Evolutionary conservation across 2,888 invertebrate genomes (phyloP), one percentile per base, ranked within the genome.

Genomic region (Podotricha telesiphe): DNA sequence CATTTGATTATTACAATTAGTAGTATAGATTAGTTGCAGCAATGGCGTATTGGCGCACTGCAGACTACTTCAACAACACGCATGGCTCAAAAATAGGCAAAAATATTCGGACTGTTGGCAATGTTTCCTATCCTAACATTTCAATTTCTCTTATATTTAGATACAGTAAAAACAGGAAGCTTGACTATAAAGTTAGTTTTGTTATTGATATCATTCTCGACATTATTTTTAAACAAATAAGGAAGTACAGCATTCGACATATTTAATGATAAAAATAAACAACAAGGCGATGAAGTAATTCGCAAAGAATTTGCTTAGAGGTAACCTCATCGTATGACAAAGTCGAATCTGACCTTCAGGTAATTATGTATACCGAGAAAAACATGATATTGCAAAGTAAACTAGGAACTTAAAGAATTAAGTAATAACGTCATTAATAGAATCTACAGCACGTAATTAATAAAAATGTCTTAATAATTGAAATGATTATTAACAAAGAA

Each of bases 341-440:
- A 77, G 75, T 78, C 77, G 76, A 73, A 74, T 67, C 74, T 79
- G 84, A 84, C 87, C 88, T 89, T 86, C 86, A 82, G 79, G 80
- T 81, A 34, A 34, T 10, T 55, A 45, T 75, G 76, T 62, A 74
- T 74, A 75, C 75, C 70, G 69, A 76, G 77, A 76, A 75, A 74
- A 75, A 74, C 48, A 66, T 53, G 17, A 53, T 34, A 20, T 20
- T 67, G 13, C 42, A 47, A 40, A 45, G 47, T 61, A 19, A 58
- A 40, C 56, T 40, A 13, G 19, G 13, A 58, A 50, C 48, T 63
- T 48, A 7, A 56, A 28, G 28, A 51, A 63, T 47, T 47, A 42
- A 53, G 15, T 42, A 20, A 53, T 15, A 65, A 58, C 58, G 20
- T 15, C n/a, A 19, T 22, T 15, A 63, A 63, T 53, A 51, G 5